These are phyloP conservation scores for Burhinus oedicnemus DNA, from an alignment of 2,113 vertebrate genomes.

Conservation along the genomic window DNA sequence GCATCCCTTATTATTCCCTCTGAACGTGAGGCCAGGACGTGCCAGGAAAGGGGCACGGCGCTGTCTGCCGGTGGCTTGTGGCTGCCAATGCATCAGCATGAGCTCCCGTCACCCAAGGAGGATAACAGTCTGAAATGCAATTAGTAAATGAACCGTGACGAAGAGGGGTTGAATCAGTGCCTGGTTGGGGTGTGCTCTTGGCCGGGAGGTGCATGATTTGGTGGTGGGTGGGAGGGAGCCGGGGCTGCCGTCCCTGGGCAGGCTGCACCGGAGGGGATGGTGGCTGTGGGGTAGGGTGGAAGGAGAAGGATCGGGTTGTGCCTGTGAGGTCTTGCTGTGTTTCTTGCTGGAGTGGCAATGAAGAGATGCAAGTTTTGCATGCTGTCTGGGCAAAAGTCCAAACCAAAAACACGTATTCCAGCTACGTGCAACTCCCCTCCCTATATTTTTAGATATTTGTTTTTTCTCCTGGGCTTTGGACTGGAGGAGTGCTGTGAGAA, in stretches of 20 bases:
- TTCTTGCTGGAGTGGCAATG: neutral
- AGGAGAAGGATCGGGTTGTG: neutral
- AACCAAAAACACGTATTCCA: too few relatives aligned
- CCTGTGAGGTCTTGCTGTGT: neutral
- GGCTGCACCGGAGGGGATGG: neutral
- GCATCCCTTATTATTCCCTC: neutral
- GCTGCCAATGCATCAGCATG: rapidly evolving
- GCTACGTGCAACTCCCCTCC: rapidly evolving
- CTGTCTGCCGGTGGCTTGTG: rapidly evolving
- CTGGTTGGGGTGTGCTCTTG: rapidly evolving
- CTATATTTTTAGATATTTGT: neutral
- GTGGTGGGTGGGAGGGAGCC: rapidly evolving
- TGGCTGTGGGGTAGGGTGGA: neutral
- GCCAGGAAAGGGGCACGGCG: neutral
- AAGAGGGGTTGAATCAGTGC: neutral
- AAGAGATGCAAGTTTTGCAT: neutral
- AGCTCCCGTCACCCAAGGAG: neutral
- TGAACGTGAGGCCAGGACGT: rapidly evolving
- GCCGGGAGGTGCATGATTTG: rapidly evolving
- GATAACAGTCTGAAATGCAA: neutral
- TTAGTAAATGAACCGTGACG: neutral
- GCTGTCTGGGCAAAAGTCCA: too few relatives aligned
- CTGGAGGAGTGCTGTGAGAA: neutral
- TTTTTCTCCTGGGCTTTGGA: neutral
- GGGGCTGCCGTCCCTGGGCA: rapidly evolving